Percentiles rank a stretch among this genome's conserved stretches.
phyloP scores from a whole-genome alignment of 2,113 vertebrate species.

The Zosterops pallidus region DNA sequence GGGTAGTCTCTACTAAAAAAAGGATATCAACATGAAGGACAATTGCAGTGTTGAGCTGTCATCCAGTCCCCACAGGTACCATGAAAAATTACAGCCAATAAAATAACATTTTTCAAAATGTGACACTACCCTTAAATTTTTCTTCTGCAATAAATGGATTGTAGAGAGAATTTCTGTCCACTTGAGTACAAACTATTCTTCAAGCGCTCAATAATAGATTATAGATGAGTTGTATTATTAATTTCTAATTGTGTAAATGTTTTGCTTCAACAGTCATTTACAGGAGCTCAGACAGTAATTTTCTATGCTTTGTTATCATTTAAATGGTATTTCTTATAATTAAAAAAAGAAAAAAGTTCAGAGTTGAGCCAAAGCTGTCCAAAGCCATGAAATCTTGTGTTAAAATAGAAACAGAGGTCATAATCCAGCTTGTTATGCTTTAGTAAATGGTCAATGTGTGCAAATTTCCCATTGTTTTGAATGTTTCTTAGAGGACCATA shows the following conservation, averaged over 20 bases:
- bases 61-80: slow-evolving; percentile 84
- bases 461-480: background rate
- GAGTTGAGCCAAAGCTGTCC: background rate
- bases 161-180: slow-evolving; percentile 86
- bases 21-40: slow-evolving; percentile 90
- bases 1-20: slow-evolving; percentile 84
- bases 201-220: slow-evolving; percentile 87
- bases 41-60: slow-evolving; percentile 92
- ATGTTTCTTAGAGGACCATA: background rate
- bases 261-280: slow-evolving; percentile 78
- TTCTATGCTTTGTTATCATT: slow-evolving; percentile 52
- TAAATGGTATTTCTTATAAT: slow-evolving; percentile 27
- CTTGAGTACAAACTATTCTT: slow-evolving; percentile 88
- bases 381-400: background rate
- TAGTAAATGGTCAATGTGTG: background rate
- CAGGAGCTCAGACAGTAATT: slow-evolving; percentile 57
- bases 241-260: slow-evolving; percentile 90
- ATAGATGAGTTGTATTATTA: slow-evolving; percentile 90
- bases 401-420: background rate
- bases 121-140: slow-evolving; percentile 92
- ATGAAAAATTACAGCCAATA: slow-evolving; percentile 94
- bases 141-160: slow-evolving; percentile 88
- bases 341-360: background rate
- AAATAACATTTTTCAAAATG: slow-evolving; percentile 97
- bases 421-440: background rate